Evolutionary conservation across 2,113 vertebrate genomes (phyloP).

Genomic region (Larimichthys crocea): DNA sequence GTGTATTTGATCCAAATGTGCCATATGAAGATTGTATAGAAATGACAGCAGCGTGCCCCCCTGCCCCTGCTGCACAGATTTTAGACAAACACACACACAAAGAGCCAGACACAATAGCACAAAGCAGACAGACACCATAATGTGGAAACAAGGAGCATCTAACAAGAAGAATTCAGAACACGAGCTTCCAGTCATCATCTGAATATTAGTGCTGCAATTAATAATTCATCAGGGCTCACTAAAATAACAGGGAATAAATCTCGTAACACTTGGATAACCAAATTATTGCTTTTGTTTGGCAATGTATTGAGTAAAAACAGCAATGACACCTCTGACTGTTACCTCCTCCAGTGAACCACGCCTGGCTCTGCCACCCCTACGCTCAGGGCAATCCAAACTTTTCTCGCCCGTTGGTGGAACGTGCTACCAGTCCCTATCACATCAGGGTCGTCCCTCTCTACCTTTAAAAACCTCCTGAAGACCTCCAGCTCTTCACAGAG

Average conservation of each 20-base stretch:
- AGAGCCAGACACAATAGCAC: slow-evolving; percentile 68
- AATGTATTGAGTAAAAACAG: slow-evolving; percentile 1
- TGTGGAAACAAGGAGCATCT: slow-evolving; percentile 12
- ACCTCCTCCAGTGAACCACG: too few relatives aligned
- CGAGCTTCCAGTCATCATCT: not conserved
- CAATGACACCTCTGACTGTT: not conserved
- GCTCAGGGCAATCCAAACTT: too few relatives aligned
- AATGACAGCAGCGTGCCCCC: slow-evolving; percentile 5
- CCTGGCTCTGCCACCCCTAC: too few relatives aligned
- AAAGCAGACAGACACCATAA: slow-evolving; percentile 52
- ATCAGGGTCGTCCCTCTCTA: too few relatives aligned
- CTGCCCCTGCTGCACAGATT: not conserved
- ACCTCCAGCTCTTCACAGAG: too few relatives aligned
- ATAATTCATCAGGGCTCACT: not conserved
- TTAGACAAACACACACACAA: not conserved
- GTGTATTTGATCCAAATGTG: slow-evolving; percentile 51
- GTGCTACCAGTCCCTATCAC: too few relatives aligned
- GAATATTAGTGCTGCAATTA: not conserved
- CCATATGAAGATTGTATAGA: slow-evolving; percentile 27
- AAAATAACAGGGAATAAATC: slow-evolving; percentile 21
- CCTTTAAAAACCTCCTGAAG: too few relatives aligned
- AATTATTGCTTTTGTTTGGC: not conserved
- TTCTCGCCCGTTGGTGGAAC: too few relatives aligned
- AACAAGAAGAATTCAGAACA: slow-evolving; percentile 2
- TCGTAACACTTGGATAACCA: not conserved